A percentile compares a stretch with the other conserved stretches of the same genome.
Evolutionary conservation across 1,140 invertebrate genomes (phyloP).

Genomic region (Laupala kohalensis): DNA sequence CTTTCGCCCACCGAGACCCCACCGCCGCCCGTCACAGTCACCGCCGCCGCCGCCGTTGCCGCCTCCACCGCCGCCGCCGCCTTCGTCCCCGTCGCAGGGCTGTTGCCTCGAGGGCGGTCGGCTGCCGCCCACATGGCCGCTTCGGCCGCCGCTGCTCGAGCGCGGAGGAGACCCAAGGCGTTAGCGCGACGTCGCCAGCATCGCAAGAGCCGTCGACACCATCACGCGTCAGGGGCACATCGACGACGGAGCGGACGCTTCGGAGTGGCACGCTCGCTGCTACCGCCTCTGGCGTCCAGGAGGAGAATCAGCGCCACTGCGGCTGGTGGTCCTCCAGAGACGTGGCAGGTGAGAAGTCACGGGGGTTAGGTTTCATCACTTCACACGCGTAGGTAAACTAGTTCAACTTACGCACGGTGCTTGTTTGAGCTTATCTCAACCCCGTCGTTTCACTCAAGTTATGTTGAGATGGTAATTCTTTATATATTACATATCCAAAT

Average conservation of each 20-base stretch:
- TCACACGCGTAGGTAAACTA: no score
- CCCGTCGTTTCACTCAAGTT: no score
- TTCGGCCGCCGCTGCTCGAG: no score
- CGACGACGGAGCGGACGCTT: no score
- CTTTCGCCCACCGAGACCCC: background rate
- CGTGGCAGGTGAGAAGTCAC: background rate
- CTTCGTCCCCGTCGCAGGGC: background rate
- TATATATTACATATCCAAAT: no score
- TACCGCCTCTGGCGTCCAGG: background rate
- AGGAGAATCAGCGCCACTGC: background rate
- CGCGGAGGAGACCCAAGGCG: background rate
- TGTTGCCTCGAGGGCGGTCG: background rate
- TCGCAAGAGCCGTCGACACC: background rate
- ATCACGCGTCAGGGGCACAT: background rate
- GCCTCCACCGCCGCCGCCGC: background rate
- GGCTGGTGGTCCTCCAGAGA: background rate
- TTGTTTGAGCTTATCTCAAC: no score
- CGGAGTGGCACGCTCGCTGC: background rate
- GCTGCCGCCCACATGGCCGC: no score
- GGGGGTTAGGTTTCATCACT: no score
- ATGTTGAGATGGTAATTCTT: no score
- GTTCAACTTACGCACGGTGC: no score
- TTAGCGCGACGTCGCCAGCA: background rate
- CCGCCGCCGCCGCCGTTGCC: no score
- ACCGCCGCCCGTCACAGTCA: background rate